Evolutionary conservation across 2,113 vertebrate genomes (phyloP).

Genomic region (Atlantisia rogersi): DNA sequence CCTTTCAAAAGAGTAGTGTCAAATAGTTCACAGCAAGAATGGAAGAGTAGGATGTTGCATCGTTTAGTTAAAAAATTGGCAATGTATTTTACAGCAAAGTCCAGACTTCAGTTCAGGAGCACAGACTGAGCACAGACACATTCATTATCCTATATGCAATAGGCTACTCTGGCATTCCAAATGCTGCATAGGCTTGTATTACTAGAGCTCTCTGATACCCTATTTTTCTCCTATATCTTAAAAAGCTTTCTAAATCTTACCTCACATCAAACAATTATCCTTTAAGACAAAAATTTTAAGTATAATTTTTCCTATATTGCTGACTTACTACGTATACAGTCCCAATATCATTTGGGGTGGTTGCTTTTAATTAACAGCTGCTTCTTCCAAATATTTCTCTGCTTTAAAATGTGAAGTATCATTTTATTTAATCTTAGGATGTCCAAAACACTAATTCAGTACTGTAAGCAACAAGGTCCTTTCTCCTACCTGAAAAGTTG

Average conservation of each 20-base stretch:
- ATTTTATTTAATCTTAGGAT: background rate
- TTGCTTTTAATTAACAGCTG: background rate
- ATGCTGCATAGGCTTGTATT: fast-evolving
- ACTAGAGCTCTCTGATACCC: background rate
- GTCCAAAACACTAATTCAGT: background rate
- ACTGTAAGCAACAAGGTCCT: background rate
- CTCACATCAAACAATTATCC: background rate
- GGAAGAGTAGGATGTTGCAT: background rate
- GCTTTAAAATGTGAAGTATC: background rate
- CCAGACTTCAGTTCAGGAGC: background rate
- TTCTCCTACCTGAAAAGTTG: background rate
- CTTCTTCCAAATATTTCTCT: background rate
- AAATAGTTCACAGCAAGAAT: background rate
- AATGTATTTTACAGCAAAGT: background rate
- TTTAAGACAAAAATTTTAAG: background rate
- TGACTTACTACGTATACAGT: background rate
- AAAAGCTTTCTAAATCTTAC: background rate
- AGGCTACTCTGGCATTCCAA: background rate
- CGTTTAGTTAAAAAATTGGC: background rate
- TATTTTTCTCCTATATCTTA: background rate
- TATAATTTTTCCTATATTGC: background rate
- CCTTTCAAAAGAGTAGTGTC: background rate
- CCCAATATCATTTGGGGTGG: background rate
- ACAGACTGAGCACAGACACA: background rate
- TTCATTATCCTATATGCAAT: background rate